These are phyloP conservation scores for Eubasilissa splendida DNA, from an alignment of 2,888 invertebrate species.

Conservation along the genomic window DNA sequence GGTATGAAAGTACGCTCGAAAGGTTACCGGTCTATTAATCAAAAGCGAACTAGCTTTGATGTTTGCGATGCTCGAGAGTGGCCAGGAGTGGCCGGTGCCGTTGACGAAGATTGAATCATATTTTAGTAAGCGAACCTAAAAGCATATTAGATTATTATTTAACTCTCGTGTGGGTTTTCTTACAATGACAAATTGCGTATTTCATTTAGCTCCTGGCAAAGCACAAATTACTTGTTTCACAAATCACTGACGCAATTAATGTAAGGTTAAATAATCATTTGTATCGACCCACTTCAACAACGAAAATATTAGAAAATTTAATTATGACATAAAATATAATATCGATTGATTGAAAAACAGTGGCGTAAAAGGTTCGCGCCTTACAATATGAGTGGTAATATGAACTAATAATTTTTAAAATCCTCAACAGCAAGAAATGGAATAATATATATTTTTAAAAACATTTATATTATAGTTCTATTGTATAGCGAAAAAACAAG, in stretches of 20 bases:
- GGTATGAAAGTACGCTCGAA: neutral
- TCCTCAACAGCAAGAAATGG: no score
- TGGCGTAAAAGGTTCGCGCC: no score
- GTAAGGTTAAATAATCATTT: no score
- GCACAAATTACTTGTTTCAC: slow-evolving; percentile 6
- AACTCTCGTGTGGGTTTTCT: neutral
- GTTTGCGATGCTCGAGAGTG: neutral
- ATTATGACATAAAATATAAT: no score
- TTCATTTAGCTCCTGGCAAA: slow-evolving; percentile 16
- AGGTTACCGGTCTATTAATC: slow-evolving; percentile 10
- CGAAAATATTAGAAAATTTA: no score
- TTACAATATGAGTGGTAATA: no score
- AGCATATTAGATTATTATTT: neutral
- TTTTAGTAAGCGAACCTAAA: slow-evolving; percentile 7
- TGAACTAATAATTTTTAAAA: no score
- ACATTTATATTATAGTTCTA: no score
- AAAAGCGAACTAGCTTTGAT: slow-evolving; percentile 15
- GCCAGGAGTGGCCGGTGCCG: neutral
- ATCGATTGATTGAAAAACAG: no score
- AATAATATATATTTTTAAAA: no score
- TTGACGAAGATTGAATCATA: slow-evolving; percentile 9
- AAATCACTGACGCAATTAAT: neutral
- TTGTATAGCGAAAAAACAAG: no score
- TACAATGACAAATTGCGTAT: slow-evolving; percentile 11
- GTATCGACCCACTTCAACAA: no score